These are phyloP conservation scores for Melitaea cinxia DNA, from an alignment of 1,140 invertebrate species.

Conservation along the genomic window DNA sequence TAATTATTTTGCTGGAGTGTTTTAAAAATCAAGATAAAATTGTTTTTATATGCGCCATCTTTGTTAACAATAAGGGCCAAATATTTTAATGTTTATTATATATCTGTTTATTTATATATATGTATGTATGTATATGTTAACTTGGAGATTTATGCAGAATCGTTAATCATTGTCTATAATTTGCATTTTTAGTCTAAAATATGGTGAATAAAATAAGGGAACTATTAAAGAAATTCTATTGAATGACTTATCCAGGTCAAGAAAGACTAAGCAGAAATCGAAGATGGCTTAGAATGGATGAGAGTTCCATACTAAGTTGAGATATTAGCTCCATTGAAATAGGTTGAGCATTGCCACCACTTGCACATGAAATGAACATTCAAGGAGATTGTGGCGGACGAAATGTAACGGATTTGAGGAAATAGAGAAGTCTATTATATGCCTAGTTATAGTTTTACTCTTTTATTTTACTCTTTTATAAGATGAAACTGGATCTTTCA, in stretches of 20 bases:
- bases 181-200: not conserved
- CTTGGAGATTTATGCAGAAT: too few species aligned
- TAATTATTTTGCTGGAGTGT: not conserved
- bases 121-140: too few species aligned
- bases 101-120: too few species aligned
- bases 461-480: too few species aligned
- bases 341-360: slow-evolving; percentile 2
- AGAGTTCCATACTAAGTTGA: not conserved
- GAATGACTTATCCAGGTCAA: not conserved
- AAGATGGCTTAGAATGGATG: slow-evolving; percentile 1
- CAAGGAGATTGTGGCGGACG: not conserved
- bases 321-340: not conserved
- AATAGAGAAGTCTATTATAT: not conserved
- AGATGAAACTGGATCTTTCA: too few species aligned
- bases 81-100: too few species aligned
- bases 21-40: not conserved
- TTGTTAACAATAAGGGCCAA: not conserved
- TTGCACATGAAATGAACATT: not conserved
- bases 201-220: not conserved
- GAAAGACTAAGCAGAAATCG: slow-evolving; percentile 1
- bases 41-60: not conserved
- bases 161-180: too few species aligned
- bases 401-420: not conserved
- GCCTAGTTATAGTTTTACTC: too few species aligned
- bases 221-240: slow-evolving; percentile 2